Percentiles rank a stretch among this genome's conserved stretches.
Conservation (phyloP, 1,140 invertebrate genomes). For the Macrotrachela quadricornifera region DNA sequence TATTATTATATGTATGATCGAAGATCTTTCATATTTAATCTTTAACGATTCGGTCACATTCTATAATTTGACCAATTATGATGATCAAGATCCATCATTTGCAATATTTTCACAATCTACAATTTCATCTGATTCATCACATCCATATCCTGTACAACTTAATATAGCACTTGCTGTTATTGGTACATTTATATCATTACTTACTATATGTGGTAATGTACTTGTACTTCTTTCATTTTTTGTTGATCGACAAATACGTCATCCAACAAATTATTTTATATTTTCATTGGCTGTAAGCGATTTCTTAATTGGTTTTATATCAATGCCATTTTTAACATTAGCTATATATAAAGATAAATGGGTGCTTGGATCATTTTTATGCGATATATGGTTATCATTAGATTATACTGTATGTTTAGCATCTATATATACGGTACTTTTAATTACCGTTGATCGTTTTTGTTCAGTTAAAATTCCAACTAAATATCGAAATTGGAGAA, state of each 20-base stretch:
- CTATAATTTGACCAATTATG: too few relatives aligned
- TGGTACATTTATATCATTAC: conserved; percentile 38
- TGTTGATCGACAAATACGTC: conserved; percentile 80
- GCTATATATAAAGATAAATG: conserved; percentile 69
- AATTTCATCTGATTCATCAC: too few relatives aligned
- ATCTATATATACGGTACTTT: conserved; percentile 90
- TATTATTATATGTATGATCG: too few relatives aligned
- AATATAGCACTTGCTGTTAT: too few relatives aligned
- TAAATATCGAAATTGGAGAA: conserved; percentile 83
- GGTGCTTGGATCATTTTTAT: conserved; percentile 84
- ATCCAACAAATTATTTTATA: conserved; percentile 93
- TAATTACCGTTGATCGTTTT: conserved; percentile 96
- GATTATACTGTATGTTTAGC: conserved; percentile 97
- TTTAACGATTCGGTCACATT: too few relatives aligned
- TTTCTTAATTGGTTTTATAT: conserved; percentile 67
- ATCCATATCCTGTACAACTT: too few relatives aligned
- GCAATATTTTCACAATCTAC: too few relatives aligned
- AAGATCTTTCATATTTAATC: too few relatives aligned
- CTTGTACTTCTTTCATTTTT: conserved; percentile 84
- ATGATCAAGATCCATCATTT: too few relatives aligned
- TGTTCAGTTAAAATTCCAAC: conserved; percentile 96
- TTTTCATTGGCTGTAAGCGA: conserved; percentile 90
- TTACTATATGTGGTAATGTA: conserved; percentile 82
- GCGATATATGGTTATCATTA: conserved; percentile 91
- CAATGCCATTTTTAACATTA: conserved; percentile 79